phyloP scores from a whole-genome alignment of 2,113 vertebrate genomes.

The Campylorhamphus procurvoides region DNA sequence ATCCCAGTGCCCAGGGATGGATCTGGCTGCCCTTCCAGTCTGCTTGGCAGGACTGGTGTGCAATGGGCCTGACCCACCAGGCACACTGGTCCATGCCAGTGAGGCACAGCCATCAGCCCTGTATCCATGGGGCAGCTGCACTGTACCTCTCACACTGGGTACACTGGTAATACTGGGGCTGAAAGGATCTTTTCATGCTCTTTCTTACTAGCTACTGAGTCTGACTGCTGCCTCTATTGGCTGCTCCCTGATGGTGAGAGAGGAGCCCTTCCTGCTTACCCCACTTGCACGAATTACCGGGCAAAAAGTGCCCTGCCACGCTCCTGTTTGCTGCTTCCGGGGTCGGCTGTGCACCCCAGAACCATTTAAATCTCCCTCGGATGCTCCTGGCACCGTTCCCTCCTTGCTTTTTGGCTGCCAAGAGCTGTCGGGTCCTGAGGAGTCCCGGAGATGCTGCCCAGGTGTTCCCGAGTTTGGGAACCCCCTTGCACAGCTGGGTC shows the following conservation, averaged over 20 bases:
- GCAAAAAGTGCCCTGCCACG: neutral
- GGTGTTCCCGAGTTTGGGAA: neutral
- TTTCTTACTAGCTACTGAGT: neutral
- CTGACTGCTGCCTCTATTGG: neutral
- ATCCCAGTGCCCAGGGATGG: neutral
- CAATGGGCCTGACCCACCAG: neutral
- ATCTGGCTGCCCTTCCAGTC: neutral
- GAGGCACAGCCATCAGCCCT: neutral
- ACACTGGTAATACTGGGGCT: neutral
- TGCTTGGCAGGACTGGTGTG: neutral
- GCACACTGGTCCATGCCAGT: neutral
- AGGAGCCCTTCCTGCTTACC: neutral
- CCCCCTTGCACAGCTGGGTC: accelerated
- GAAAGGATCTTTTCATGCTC: neutral
- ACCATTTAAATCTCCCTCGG: accelerated
- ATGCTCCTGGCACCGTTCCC: accelerated
- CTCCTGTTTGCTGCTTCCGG: accelerated
- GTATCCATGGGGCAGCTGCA: neutral
- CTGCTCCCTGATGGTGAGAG: neutral
- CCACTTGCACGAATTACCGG: accelerated
- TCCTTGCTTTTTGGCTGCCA: accelerated
- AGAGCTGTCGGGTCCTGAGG: accelerated
- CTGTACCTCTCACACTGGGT: neutral
- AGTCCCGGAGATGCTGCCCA: neutral
- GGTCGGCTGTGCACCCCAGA: neutral